Evolutionary conservation across 2,113 vertebrate genomes (phyloP).

Genomic region (Lycocorax pyrrhopterus): DNA sequence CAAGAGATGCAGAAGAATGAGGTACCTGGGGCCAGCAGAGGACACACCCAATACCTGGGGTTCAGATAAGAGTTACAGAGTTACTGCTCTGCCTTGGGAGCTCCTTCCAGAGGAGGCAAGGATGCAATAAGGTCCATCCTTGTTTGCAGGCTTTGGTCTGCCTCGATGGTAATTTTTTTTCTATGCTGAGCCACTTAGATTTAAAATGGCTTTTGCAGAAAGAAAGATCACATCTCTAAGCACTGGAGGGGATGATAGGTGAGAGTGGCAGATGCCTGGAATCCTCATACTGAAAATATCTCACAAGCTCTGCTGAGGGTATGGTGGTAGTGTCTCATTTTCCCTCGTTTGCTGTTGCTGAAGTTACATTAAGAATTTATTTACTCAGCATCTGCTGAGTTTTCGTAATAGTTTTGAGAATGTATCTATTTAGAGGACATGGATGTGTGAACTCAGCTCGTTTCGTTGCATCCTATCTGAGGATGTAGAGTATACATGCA

Average conservation of each 20-base stretch:
- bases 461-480: neutral
- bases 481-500: neutral
- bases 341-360: neutral
- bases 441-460: neutral
- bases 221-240: neutral
- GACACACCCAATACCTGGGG: neutral
- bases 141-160: neutral
- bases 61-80: conserved; percentile 55
- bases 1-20: conserved; percentile 74
- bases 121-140: neutral
- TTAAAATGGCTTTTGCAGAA: neutral
- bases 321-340: neutral
- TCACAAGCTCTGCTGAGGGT: neutral
- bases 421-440: neutral
- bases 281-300: neutral
- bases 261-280: neutral
- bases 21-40: conserved; percentile 65
- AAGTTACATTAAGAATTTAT: neutral
- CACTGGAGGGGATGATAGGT: neutral
- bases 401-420: neutral
- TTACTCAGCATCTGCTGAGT: neutral
- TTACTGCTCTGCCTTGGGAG: neutral
- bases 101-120: neutral
- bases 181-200: neutral
- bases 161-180: neutral